A percentile compares a stretch with the other conserved stretches of the same genome.
These are phyloP conservation scores for Drosophila kuntzei DNA, from an alignment of 2,888 invertebrate species.

Conservation along the genomic window DNA sequence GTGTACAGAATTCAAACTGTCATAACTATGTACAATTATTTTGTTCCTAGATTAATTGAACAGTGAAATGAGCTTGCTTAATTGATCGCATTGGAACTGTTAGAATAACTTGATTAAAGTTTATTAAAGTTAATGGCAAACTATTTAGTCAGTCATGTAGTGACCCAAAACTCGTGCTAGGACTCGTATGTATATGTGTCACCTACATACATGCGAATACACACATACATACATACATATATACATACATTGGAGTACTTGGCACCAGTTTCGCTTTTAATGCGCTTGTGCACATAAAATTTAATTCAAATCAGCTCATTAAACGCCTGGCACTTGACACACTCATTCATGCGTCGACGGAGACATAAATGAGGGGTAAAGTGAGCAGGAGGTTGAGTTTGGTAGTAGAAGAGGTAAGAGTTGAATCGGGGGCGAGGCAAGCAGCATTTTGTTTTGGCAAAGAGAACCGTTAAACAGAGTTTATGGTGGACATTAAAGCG, in stretches of 20 bases:
- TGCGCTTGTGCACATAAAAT: slow-evolving; percentile 75
- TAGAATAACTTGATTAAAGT: slow-evolving; percentile 1
- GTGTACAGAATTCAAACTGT: too few species aligned
- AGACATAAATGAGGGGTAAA: slow-evolving; percentile 39
- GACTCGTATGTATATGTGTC: slow-evolving; percentile 10
- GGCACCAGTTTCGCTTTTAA: slow-evolving; percentile 54
- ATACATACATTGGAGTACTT: slow-evolving; percentile 24
- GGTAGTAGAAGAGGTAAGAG: slow-evolving; percentile 11
- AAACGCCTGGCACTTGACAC: slow-evolving; percentile 76
- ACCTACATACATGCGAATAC: slow-evolving; percentile 4
- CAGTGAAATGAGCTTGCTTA: neutral
- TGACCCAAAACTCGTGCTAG: slow-evolving; percentile 3
- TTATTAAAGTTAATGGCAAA: slow-evolving; percentile 7
- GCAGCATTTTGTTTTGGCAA: slow-evolving; percentile 54
- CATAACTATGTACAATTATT: too few species aligned
- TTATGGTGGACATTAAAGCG: slow-evolving; percentile 76
- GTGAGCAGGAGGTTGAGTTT: slow-evolving; percentile 17
- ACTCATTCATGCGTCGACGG: slow-evolving; percentile 49
- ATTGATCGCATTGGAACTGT: neutral
- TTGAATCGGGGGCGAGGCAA: slow-evolving; percentile 23
- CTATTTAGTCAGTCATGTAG: slow-evolving; percentile 21
- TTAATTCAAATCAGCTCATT: slow-evolving; percentile 80
- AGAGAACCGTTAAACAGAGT: slow-evolving; percentile 67
- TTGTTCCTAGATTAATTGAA: neutral
- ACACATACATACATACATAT: neutral